Base-by-base conservation (phyloP, 2,113 vertebrate genomes). In the Archilochus colubris region DNA sequence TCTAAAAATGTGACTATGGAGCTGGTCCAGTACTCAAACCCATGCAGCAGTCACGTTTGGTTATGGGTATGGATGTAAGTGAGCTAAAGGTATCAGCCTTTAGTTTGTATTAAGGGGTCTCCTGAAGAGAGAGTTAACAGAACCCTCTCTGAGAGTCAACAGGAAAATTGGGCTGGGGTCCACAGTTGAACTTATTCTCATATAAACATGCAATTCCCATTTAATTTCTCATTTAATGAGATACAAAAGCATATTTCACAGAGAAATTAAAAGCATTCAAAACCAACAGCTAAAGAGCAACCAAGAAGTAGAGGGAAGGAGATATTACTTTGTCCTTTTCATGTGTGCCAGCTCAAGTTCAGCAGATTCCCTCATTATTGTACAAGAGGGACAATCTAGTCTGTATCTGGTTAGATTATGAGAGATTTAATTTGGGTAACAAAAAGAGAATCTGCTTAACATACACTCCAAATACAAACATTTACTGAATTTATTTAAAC, bases 401-500 rank as follows among this genome's bases (percentile, higher is more conserved):
- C 38, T 88, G 1, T 24, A 36, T 16, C 11, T 72, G 20, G 9
- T 19, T 63, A 86, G 27, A 91, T 31, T 72, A 86, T 2, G 3
- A 91, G n/a, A 19, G n/a, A 16, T 92, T 91, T 73, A 78, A 91
- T 83, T 5, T 30, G 14, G 30, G 28, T 46, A 86, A 81, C 9
- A 44, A 57, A 79, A 86, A 51, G 44, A 6, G 46, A 73, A 78
- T 43, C 80, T 89, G n/a, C 64, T 86, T 83, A 86, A 91, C 11
- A 62, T 20, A 33, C 9, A 13, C 33, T 89, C n/a, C 33, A 91
- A 91, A 88, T 69, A 87, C 6, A 93, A 91, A 93, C 5, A 1
- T 79, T 78, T 74, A 96, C 81, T 59, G 28, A 90, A 66, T 77
- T 77, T 88, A 92, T 68, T 84, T 76, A 58, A 75, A 94, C 76